Evolutionary conservation across 2,797 vertebrate genomes (phyloP), one percentile per base, ranked within the genome.

Genomic region (Sparus aurata): DNA sequence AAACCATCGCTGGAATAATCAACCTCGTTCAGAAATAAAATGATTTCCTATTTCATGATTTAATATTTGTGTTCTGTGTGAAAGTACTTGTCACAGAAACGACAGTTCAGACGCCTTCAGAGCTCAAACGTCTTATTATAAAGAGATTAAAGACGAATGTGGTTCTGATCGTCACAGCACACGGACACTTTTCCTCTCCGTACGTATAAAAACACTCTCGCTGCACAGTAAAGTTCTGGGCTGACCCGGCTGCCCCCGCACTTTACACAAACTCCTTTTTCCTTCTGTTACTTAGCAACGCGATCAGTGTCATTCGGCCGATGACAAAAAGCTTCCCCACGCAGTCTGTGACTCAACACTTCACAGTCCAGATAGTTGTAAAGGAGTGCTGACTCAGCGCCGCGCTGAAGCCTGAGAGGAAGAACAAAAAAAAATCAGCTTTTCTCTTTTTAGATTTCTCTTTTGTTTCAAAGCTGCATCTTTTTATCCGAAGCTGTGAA

Each of bases 251-350:
- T 13, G 61, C 11, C 52, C 52, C 68, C 63, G 12, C 73, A 64
- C 10, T 52, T 58, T 53, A 50, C 55, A 62, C 41, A 20, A 50
- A 41, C n/a, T 16, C 18, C 12, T 4, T 12, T 66, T 66, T 11
- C 62, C 50, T 23, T 0, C 62, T 43, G 87, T 90, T 85, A 8
- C 90, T 43, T 77, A 83, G 90, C 84, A 89, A 89, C 85, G 20
- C 30, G 11, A 23, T 64, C 65, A 41, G 73, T 62, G 73, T 70
- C 72, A 17, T 68, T 30, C 1, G 17, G 23, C 61, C 73, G 7
- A 17, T 49, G 63, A 80, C 70, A 17, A 27, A 67, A n/a, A 57
- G 59, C 41, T 10, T 63, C 72, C 83, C 85, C 75, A 84, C 81
- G 50, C 85, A 57, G 57, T 38, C 1, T 4, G 62, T 89, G 85